phyloP scores from a whole-genome alignment of 2,113 vertebrate species.

The Lagenorhynchus albirostris region DNA sequence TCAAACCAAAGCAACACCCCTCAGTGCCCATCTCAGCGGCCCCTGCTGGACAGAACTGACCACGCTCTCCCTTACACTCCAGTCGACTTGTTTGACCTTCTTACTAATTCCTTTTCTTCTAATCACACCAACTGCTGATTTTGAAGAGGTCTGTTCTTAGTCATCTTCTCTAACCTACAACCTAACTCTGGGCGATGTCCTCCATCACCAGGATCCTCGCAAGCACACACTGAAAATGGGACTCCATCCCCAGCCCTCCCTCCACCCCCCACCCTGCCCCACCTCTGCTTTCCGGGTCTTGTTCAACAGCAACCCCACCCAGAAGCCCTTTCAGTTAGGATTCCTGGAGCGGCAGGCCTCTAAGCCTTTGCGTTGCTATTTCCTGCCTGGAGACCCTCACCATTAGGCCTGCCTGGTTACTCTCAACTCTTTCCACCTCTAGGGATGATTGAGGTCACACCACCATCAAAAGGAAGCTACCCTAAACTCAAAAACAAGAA shows the following conservation, averaged over 20 bases:
- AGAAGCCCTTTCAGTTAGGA: background rate
- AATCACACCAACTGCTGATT: background rate
- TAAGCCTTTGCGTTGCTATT: background rate
- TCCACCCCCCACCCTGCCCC: background rate
- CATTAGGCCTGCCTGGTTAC: background rate
- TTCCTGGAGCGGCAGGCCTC: background rate
- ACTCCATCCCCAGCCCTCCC: background rate
- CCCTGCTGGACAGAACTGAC: background rate
- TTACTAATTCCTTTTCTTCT: background rate
- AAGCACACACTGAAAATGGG: background rate
- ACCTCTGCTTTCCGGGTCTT: background rate
- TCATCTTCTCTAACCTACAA: background rate
- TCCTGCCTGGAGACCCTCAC: background rate
- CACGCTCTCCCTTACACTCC: background rate
- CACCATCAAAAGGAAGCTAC: background rate
- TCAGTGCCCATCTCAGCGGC: background rate
- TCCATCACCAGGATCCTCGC: background rate
- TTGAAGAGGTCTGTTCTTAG: background rate
- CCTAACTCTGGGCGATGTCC: background rate
- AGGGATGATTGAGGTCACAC: background rate
- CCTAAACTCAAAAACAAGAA: background rate
- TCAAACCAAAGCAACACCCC: fast-evolving
- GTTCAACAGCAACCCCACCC: background rate
- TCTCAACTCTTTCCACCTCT: background rate
- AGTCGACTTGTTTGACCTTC: too few relatives aligned